Evolutionary conservation across 2,113 vertebrate species (phyloP).

Genomic region (Sylvilagus bachmani): DNA sequence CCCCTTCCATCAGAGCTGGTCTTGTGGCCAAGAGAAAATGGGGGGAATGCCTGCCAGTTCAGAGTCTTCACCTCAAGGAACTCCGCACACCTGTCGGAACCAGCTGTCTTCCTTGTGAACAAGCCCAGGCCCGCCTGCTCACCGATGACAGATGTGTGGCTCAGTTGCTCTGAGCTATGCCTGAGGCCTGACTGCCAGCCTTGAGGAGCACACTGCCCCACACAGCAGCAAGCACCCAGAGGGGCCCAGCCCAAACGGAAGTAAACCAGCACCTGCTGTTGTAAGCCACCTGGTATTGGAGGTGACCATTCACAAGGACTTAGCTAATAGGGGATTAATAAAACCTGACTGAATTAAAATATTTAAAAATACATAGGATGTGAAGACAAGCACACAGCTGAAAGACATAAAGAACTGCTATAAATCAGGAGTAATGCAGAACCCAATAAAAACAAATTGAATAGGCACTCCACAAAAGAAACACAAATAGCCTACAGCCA

Average conservation of each 20-base stretch:
- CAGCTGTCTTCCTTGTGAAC: background rate
- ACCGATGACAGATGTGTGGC: background rate
- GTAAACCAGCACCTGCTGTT: background rate
- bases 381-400: background rate
- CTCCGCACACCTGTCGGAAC: background rate
- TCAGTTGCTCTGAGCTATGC: background rate
- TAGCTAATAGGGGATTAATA: background rate
- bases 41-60: background rate
- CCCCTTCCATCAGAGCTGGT: background rate
- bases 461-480: background rate
- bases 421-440: background rate
- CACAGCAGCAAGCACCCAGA: background rate
- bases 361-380: too few relatives aligned
- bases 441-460: background rate
- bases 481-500: background rate
- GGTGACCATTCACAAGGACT: background rate
- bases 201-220: background rate
- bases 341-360: background rate
- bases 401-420: background rate
- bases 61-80: background rate
- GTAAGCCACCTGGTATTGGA: background rate
- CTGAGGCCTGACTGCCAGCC: background rate
- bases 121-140: background rate
- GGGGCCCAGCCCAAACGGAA: background rate
- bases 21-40: background rate